Conservation (phyloP, 2,113 vertebrate genomes). For the Limnothrissa miodon region DNA sequence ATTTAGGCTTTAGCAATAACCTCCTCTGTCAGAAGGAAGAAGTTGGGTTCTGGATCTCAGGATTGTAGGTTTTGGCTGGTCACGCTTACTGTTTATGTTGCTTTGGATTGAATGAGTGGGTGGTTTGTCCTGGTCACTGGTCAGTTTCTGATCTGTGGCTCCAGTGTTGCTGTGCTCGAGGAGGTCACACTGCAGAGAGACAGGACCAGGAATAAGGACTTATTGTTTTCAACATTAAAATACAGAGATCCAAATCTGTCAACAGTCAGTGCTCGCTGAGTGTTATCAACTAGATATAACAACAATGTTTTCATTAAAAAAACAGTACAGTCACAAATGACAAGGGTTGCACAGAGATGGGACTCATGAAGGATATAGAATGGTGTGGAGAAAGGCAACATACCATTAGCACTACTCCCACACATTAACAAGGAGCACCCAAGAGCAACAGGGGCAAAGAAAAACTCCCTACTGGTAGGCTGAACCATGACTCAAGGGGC, state of each 20-base stretch:
- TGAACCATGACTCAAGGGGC: too few species aligned
- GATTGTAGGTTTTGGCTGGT: slow-evolving; percentile 52
- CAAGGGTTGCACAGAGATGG: too few species aligned
- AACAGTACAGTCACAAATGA: too few species aligned
- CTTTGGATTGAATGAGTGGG: slow-evolving; percentile 58
- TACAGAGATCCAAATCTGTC: background rate
- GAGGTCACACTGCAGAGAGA: slow-evolving; percentile 41
- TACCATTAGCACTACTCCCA: too few species aligned
- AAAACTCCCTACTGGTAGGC: too few species aligned
- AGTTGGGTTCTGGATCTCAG: slow-evolving; percentile 23
- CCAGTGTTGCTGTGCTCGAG: slow-evolving; percentile 52
- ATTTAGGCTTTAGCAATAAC: background rate
- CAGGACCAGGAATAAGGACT: background rate
- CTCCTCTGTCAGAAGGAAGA: background rate
- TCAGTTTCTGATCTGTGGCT: slow-evolving; percentile 55
- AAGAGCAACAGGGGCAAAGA: too few species aligned
- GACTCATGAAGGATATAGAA: too few species aligned
- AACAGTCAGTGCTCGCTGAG: background rate
- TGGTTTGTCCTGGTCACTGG: too few species aligned
- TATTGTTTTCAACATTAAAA: background rate
- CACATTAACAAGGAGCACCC: too few species aligned
- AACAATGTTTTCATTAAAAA: background rate
- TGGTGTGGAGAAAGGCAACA: too few species aligned
- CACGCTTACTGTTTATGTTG: slow-evolving; percentile 50
- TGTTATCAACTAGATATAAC: background rate